Evolutionary conservation across 2,113 vertebrate genomes (phyloP).

Genomic region (Phalacrocorax pelagicus): DNA sequence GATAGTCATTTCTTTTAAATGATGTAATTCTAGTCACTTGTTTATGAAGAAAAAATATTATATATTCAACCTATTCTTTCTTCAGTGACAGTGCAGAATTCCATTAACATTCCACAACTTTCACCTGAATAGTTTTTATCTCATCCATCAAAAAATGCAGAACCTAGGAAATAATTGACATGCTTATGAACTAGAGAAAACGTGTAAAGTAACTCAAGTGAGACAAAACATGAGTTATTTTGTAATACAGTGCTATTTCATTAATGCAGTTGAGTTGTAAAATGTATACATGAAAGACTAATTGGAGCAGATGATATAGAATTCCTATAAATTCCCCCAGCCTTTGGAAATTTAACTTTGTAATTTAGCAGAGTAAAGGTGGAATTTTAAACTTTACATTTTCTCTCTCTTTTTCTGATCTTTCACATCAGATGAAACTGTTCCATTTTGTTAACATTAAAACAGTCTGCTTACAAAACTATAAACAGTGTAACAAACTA

Average conservation of each 20-base stretch:
- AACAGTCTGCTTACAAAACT: neutral
- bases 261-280: neutral
- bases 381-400: neutral
- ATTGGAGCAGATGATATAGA: neutral
- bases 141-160: neutral
- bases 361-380: neutral
- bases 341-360: neutral
- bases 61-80: neutral
- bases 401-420: neutral
- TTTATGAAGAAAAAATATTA: neutral
- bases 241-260: neutral
- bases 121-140: neutral
- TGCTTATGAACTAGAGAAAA: neutral
- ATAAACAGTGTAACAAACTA: neutral
- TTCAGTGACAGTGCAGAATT: neutral
- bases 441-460: neutral
- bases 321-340: neutral
- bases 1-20: neutral
- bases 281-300: neutral
- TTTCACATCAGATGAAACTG: neutral
- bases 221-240: neutral
- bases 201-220: neutral
- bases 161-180: neutral
- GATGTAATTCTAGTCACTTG: neutral
- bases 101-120: neutral